A percentile compares a stretch with the other conserved stretches of the same genome.
These are phyloP conservation scores for Sinohyriopsis cumingii DNA, from an alignment of 2,888 invertebrate species.

Conservation along the genomic window DNA sequence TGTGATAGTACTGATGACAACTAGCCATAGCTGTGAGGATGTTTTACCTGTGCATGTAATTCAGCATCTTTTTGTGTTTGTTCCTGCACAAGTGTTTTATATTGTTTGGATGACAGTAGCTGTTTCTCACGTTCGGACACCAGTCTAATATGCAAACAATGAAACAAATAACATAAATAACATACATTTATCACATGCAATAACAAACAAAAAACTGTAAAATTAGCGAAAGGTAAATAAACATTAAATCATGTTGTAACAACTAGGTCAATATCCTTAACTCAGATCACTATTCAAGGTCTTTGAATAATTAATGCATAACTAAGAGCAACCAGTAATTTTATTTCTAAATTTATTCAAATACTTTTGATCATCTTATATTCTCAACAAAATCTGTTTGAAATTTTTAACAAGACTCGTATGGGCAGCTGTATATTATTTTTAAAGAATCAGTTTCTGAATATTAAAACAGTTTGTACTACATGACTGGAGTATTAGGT, in stretches of 20 bases:
- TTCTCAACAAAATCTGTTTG: background rate
- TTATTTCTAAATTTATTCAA: too few species aligned
- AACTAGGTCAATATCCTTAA: too few species aligned
- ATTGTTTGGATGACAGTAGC: slow-evolving; percentile 53
- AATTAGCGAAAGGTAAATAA: too few species aligned
- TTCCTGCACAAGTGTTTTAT: slow-evolving; percentile 58
- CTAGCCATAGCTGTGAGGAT: background rate
- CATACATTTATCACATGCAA: slow-evolving; percentile 1
- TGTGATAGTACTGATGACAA: too few species aligned
- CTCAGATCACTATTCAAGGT: too few species aligned
- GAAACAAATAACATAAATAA: slow-evolving; percentile 16
- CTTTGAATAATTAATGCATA: background rate
- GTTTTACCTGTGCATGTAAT: slow-evolving; percentile 61
- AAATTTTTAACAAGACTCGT: too few species aligned
- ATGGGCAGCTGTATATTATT: too few species aligned
- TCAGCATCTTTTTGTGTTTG: slow-evolving; percentile 59
- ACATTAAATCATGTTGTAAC: too few species aligned
- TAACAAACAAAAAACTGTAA: too few species aligned
- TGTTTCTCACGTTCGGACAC: slow-evolving; percentile 62
- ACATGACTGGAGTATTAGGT: too few species aligned
- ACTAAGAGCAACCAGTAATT: background rate
- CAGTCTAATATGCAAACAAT: slow-evolving; percentile 45
- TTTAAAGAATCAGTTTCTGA: too few species aligned
- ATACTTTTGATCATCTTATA: background rate
- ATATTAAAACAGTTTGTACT: too few species aligned